These are phyloP conservation scores for Bucco capensis DNA, from an alignment of 2,113 vertebrate genomes.

Conservation along the genomic window DNA sequence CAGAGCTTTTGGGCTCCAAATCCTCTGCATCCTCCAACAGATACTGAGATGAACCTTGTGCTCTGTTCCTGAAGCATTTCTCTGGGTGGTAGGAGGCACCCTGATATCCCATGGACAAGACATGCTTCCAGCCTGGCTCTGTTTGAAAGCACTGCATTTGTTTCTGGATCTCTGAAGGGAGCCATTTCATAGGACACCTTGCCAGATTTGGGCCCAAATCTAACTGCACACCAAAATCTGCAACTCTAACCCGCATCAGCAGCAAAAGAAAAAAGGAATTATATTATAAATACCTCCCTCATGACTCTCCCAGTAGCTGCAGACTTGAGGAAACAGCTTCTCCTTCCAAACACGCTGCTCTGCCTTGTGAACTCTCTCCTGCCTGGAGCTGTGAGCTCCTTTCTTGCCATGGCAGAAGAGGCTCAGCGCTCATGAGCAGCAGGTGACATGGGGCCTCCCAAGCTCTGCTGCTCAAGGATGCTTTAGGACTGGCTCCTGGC, in stretches of 20 bases:
- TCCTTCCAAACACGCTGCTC: neutral
- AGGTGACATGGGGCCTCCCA: neutral
- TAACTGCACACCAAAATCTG: neutral
- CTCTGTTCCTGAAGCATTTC: neutral
- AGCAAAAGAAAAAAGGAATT: neutral
- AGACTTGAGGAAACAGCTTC: neutral
- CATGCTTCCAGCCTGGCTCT: neutral
- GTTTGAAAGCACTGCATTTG: neutral
- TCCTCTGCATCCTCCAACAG: neutral
- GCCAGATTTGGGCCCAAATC: neutral
- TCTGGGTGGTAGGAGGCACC: neutral
- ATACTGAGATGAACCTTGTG: neutral
- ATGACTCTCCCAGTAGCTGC: neutral
- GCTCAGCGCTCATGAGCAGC: neutral
- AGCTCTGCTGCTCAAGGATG: neutral
- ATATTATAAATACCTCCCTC: neutral
- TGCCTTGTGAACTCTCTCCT: neutral
- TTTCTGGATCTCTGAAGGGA: neutral
- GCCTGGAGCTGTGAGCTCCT: neutral
- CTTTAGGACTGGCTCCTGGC: neutral
- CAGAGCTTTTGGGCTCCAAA: neutral
- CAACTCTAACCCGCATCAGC: neutral
- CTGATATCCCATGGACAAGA: neutral
- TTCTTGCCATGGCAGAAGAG: neutral
- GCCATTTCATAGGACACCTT: fast-evolving